Evolutionary conservation across 1,140 invertebrate genomes (phyloP), one percentile per base, ranked within the genome.

Genomic region (Homarus americanus): DNA sequence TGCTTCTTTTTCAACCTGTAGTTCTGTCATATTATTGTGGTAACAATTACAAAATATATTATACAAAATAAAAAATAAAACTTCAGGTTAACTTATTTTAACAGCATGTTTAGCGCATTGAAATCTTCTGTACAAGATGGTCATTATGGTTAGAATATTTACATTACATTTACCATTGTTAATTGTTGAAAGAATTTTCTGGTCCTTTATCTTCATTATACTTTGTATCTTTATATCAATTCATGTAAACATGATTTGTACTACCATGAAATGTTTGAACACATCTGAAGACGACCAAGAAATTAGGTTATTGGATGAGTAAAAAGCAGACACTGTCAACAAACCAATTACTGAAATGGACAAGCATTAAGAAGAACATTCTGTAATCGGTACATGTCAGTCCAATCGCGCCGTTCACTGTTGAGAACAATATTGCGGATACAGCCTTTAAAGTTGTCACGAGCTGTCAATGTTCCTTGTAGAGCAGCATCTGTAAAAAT

Each of bases 381-480:
- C 91, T 97, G 96, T 76, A 98, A 94, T 75, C 96, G 95, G 82
- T 96, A 96, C 97, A 98, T 97, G 91, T 96, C 96, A 24, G 96
- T 96, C 97, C 98, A 98, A 94, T 98, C 97, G 80, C 95, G 95
- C 87, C 95, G 95, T 92, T 95, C 95, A 75, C 94, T 95, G 91
- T 44, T 95, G 94, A 98, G 96, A 83, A 96, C 96, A 12, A 98
- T 95, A 93, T 98, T 98, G 69, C 97, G 95, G 93, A 99, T 97
- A 95, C 98, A 99, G 12, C 98, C 98, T 93, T 97, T 97, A 94
- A 99, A 98, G 93, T 97, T 97, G 92, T 97, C 97, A 93, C 95
- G 95, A 69, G 95, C 96, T 93, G 95, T 95, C 80, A 96, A 94
- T 38, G 96, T 97, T 92, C 95, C 96, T 93, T 94, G 96, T 82